Evolutionary conservation across 2,888 invertebrate genomes (phyloP), one percentile per base, ranked within the genome.

Genomic region (Nemoura dubitans): DNA sequence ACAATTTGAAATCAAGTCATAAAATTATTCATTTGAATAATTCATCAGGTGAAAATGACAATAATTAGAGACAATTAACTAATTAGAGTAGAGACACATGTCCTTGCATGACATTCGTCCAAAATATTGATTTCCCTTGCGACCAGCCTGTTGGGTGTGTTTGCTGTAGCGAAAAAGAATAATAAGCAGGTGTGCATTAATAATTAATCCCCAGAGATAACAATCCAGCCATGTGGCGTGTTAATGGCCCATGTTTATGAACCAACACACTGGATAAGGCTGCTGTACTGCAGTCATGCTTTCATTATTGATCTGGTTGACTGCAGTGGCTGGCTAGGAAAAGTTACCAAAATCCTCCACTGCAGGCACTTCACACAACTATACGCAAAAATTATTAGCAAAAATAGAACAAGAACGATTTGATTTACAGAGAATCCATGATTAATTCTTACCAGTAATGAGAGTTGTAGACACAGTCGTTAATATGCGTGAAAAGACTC

Each of bases 381-480:
- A 3, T 3, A 82, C 82, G 25, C 1, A 82, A 7, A 82, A 88
- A n/a, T n/a, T n/a, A n/a, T n/a, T 76, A 86, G 86, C 80, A 87
- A 76, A 85, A 87, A 43, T 83, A 78, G 16, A 59, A 16, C 85
- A 85, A 28, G 81, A 86, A 85, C 88, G 7, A 83, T n/a, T 26
- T 27, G 25, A 2, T 83, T 26, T n/a, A 25, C 42, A 10, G 25
- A 16, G 36, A 36, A 36, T 10, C 2, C 0, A 14, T 59, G 25
- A 42, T 27, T 21, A 88, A 85, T 27, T 88, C 95, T 94, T 93
- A 96, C 97, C 97, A 97, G 92, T 96, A 97, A 92, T 96, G 97
- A 90, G 96, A 96, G 89, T 97, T 96, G 92, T 97, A 96, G 89
- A 96, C 95, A 92, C 96, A 97, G 89, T 96, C 96, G 87, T 95